Base-by-base conservation (phyloP, 2,888 invertebrate species). In the Drosophila picticornis region DNA sequence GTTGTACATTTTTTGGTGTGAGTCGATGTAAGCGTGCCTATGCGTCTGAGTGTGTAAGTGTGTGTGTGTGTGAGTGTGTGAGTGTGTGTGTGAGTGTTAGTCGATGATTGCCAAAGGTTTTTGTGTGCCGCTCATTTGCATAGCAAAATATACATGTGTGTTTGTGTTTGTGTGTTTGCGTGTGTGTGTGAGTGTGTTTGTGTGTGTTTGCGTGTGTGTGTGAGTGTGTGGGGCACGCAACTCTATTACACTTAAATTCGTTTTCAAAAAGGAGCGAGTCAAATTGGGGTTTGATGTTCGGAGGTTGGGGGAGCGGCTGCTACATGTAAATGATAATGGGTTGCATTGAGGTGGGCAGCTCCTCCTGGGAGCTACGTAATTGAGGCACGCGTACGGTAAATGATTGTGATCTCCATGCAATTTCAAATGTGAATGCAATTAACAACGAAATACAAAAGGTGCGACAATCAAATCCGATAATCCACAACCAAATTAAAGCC, bases 191-290 rank as follows among this genome's bases (percentile, higher is more conserved):
- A 74, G 78, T 53, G 68, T 29, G 29, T 29, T 38, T 34, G 29
- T 50, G 43, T 29, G 68, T 52, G 50, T 52, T 58, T 58, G 50
- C 40, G 25, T 31, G 53, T 65, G 61, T 71, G 58, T 73, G 53
- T n/a, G n/a, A n/a, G n/a, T 77, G 82, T 75, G 78, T 52, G 69
- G 70, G 76, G 76, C 81, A 81, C 72, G 75, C 88, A 86, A 83
- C 86, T 88, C 88, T 86, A 84, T 88, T 86, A 82, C 88, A 78
- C 85, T 86, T 84, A 84, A 88, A 84, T 86, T 77, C 75, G 78
- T 85, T 88, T 82, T 72, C 46, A 75, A 88, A 85, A 85, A 75
- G 70, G 72, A 72, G 79, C 76, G 72, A 80, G 75, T 69, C 80
- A 70, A 80, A 84, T 81, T 80, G 83, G 65, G 72, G 51, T 40